phyloP scores from a whole-genome alignment of 35 echinoderm and acorn worm species.

The Stichopus chloronotus region DNA sequence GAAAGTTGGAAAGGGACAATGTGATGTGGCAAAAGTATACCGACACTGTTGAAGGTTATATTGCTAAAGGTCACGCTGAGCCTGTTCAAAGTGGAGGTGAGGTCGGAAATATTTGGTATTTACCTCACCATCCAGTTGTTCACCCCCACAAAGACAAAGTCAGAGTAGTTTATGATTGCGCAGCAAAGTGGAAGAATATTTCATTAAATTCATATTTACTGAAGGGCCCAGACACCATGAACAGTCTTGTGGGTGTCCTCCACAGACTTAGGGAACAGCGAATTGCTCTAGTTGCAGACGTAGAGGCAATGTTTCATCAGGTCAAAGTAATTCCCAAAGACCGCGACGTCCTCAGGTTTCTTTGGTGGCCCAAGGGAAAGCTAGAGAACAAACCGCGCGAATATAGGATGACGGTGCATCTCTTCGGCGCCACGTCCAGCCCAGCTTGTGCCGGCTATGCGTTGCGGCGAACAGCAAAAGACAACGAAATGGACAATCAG shows the following conservation, averaged over 20 bases:
- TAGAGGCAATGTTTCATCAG: constrained; percentile 76
- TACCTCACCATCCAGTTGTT: too few relatives aligned
- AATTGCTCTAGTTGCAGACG: constrained; percentile 59
- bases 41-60: too few relatives aligned
- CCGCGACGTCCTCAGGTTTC: constrained; percentile 57
- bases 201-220: constrained; percentile 51
- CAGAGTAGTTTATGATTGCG: constrained; percentile 63
- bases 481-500: too few relatives aligned
- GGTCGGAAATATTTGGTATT: too few relatives aligned
- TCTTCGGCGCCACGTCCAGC: constrained; percentile 66
- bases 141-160: too few relatives aligned
- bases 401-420: too few relatives aligned
- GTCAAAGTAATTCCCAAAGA: constrained; percentile 41
- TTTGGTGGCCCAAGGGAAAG: constrained; percentile 69
- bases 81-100: too few relatives aligned
- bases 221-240: constrained; percentile 55
- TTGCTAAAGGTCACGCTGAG: too few relatives aligned
- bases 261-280: constrained; percentile 61
- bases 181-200: constrained; percentile 43
- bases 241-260: too few relatives aligned
- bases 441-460: constrained; percentile 53
- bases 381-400: too few relatives aligned
- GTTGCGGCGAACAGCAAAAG: constrained; percentile 1
- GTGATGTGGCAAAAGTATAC: too few relatives aligned
- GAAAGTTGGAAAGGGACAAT: too few relatives aligned